Base-by-base conservation (phyloP, 2,113 vertebrate species). In the Peromyscus polionotus region DNA sequence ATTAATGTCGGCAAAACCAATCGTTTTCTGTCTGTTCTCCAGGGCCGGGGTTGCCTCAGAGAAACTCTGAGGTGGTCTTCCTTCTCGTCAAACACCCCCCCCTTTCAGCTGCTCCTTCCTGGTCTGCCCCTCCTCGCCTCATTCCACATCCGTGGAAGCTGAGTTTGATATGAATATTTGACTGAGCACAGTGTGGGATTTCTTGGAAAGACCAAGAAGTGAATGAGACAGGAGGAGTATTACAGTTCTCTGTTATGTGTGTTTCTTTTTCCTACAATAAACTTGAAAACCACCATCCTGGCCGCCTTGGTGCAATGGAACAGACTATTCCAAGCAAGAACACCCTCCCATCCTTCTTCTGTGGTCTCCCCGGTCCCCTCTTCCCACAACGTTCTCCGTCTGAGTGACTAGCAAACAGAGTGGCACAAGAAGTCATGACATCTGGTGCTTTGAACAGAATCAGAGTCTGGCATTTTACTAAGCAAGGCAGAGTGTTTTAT, bases 11-110 rank as follows among this genome's bases (percentile, higher is more conserved):
- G 83, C 95, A 96, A 94, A 95, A 7, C 1, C 86, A 19, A 93
- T 81, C n/a, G 6, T 45, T 12, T 75, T 96, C 95, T 95, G 73
- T 94, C 67, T 84, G 90, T 92, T 97, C 84, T 95, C 87, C 93
- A 77, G 79, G 65, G 54, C 16, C 9, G 22, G 63, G 42, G 14
- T 17, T 88, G 63, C 92, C 77, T 73, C 42, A 45, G 63, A n/a
- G 14, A 97, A 48, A 87, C 95, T 95, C 88, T 83, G 91, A 68
- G 81, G 85, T 5, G 39, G 84, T 87, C 65, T 95, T 45, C 91
- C 95, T 45, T 76, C 59, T 24, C 33, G n/a, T 81, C 79, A n/a
- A 6, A 63, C 31, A 4, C 42, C 10, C 5, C 42, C 39, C 13
- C 17, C 39, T 79, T 65, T 65, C 42, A 39, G 24, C 31, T 51